Base-by-base conservation (phyloP, 2,797 vertebrate genomes). In the Knipowitschia caucasica region DNA sequence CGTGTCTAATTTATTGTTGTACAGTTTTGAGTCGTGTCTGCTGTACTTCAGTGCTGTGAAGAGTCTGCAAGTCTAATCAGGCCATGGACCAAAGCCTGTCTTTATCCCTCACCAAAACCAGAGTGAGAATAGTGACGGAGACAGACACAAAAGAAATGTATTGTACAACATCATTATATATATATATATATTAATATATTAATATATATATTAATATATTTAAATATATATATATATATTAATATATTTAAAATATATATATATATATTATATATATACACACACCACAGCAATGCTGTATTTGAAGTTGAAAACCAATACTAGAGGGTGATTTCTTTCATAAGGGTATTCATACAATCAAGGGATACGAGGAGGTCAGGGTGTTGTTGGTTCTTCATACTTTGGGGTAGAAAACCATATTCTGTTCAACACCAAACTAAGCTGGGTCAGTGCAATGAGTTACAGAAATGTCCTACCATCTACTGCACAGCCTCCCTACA, bases 341-440 rank as follows among this genome's bases (percentile, higher is more conserved):
- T 86, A 83, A 92, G 94, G 94, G 94, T 89, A 94, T 95, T 94
- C 93, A 95, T 98, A 99, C 96, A 98, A 98, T 98, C 94, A 92
- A 97, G 94, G 94, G 93, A 83, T 91, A 49, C 21, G 91, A 88
- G 94, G 95, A 98, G 96, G 96, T 99, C 94, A 92, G 94, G 95
- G 94, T 97, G 95, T 97, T 98, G 95, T 95, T 95, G 94, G 93
- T 95, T 97, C 94, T 96, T 94, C 92, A 93, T 95, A 98, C 94
- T 99, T 98, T 97, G 93, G 94, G 95, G 94, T 33, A 93, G 92
- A 94, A 95, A 95, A 94, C 93, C 93, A 89, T 94, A 93, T 91
- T 87, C 89, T 93, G 92, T 93, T 95, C 85, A 94, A 93, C 92
- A 90, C 92, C 93, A 89, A 95, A 95, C 93, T 95, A 95, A n/a